Evolutionary conservation across 1,140 invertebrate species (phyloP), one percentile per base, ranked within the genome.

Genomic region (Neomicropteryx cornuta): DNA sequence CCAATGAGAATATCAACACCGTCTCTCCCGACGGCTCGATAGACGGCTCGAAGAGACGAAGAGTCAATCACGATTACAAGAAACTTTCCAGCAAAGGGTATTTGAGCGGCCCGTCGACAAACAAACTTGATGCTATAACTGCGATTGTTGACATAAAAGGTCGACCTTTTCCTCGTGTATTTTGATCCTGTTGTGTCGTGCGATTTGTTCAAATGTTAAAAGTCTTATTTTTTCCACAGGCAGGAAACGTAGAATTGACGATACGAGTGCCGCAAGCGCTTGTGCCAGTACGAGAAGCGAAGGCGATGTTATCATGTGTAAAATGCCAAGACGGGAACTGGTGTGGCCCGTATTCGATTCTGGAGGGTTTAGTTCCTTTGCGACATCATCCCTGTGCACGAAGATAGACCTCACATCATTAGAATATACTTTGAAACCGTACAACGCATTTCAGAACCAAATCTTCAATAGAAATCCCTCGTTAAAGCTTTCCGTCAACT

Each of bases 331-430:
- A 38, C 48, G 54, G 13, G 59, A 50, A 42, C 63, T 62, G 37
- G 60, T 64, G 52, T 68, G 66, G 62, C 60, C 62, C 4, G 64
- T 67, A 0, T 67, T 68, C 32, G 66, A 68, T 29, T 66, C 66
- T 2, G 66, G 66, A 58, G 64, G 66, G 46, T 68, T 55, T 22
- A 58, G 60, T 5, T 48, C 59, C n/a, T 48, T 54, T 0, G 36
- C 51, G 18, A n/a, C n/a, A n/a, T n/a, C n/a, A n/a, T n/a, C n/a
- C n/a, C n/a, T n/a, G n/a, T n/a, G n/a, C n/a, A n/a, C n/a, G n/a
- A n/a, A n/a, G n/a, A n/a, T n/a, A n/a, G n/a, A n/a, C n/a, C n/a
- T n/a, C n/a, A n/a, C n/a, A n/a, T n/a, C n/a, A n/a, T n/a, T n/a
- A n/a, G n/a, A n/a, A n/a, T n/a, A n/a, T n/a, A n/a, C n/a, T n/a